Percentiles rank a stretch among this genome's conserved stretches.
These are phyloP conservation scores for Geotrypetes seraphini DNA, from an alignment of 2,797 vertebrate species.

Conservation along the genomic window DNA sequence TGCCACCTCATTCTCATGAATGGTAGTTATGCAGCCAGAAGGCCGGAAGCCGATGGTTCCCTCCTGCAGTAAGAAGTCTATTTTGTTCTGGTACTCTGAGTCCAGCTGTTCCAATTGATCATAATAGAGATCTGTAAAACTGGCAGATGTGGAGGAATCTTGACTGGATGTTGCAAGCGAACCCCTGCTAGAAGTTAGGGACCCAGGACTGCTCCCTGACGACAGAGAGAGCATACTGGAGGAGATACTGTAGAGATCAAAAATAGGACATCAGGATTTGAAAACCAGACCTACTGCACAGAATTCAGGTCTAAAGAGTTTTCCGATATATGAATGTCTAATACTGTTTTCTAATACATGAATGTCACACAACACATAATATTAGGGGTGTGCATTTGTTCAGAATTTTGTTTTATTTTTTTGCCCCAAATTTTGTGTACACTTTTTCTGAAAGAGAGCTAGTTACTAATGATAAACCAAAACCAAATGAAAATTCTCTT, in stretches of 20 bases:
- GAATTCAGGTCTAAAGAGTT: no score
- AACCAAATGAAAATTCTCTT: no score
- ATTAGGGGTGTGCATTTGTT: no score
- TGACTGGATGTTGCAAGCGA: conserved; percentile 84
- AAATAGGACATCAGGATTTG: conserved; percentile 13
- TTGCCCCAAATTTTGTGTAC: no score
- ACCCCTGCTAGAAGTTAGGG: conserved; percentile 82
- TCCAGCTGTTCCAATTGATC: conserved; percentile 77
- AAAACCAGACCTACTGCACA: no score
- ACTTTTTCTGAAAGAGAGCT: no score
- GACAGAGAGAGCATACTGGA: conserved; percentile 91
- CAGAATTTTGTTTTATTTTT: no score
- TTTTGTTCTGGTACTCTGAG: conserved; percentile 80
- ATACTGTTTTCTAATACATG: no score
- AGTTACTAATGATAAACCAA: no score
- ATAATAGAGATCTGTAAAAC: conserved; percentile 84
- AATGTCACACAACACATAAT: no score
- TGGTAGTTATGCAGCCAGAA: conserved; percentile 87
- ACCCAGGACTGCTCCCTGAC: conserved; percentile 89
- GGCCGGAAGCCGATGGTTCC: conserved; percentile 70
- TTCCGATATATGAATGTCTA: no score
- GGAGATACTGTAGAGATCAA: conserved; percentile 65
- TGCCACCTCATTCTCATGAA: conserved; percentile 83
- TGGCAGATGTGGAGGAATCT: conserved; percentile 84
- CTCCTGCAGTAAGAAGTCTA: conserved; percentile 81